These are phyloP conservation scores for Zeuzera pyrina DNA, from an alignment of 2,888 invertebrate genomes.

Conservation along the genomic window DNA sequence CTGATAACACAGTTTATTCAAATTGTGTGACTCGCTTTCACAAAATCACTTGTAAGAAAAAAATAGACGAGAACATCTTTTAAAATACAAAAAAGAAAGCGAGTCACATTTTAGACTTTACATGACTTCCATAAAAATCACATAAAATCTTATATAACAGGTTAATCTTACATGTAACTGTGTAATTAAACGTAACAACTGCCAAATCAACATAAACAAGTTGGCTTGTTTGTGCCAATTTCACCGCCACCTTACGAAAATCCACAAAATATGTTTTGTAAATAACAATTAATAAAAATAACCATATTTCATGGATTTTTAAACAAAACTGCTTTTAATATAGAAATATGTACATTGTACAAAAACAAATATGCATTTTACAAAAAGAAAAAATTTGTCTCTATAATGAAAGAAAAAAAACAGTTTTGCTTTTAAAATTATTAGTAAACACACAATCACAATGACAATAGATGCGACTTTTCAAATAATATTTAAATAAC, in stretches of 20 bases:
- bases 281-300: not conserved
- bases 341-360: slow-evolving; percentile 27
- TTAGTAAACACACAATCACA: slow-evolving; percentile 51
- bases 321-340: not conserved
- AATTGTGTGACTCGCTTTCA: too few relatives aligned
- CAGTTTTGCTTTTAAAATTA: slow-evolving; percentile 28
- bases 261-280: not conserved
- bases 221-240: slow-evolving; percentile 25
- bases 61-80: too few relatives aligned
- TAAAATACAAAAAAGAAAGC: too few relatives aligned
- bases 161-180: not conserved
- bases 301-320: not conserved
- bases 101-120: too few relatives aligned
- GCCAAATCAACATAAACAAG: not conserved
- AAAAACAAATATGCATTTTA: not conserved
- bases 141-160: too few relatives aligned
- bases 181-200: not conserved
- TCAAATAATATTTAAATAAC: not conserved
- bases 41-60: slow-evolving; percentile 1
- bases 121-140: too few relatives aligned
- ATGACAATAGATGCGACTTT: slow-evolving; percentile 25
- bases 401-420: slow-evolving; percentile 16
- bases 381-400: not conserved
- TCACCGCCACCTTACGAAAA: slow-evolving; percentile 47
- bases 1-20: slow-evolving; percentile 35